phyloP scores from a whole-genome alignment of 1,140 invertebrate genomes.

The Heliconius congener region DNA sequence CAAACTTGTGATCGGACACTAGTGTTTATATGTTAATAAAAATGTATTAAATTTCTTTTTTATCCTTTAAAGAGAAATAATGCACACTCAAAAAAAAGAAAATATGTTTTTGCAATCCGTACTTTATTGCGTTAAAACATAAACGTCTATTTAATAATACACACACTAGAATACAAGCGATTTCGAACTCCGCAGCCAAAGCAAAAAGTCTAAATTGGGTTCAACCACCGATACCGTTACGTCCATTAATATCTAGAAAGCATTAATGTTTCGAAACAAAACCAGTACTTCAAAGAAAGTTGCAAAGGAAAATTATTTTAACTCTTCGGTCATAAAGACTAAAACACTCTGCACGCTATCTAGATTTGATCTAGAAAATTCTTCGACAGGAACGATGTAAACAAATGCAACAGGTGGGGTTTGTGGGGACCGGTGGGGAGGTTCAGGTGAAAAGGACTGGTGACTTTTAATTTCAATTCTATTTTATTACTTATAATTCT shows the following conservation, averaged over 20 bases:
- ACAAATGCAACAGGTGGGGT: conserved; percentile 47
- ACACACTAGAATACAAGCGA: neutral
- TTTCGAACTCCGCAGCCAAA: neutral
- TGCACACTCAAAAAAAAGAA: neutral
- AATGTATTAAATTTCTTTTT: too few relatives aligned
- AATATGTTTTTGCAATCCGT: conserved; percentile 19
- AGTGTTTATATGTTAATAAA: too few relatives aligned
- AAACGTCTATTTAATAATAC: conserved; percentile 19
- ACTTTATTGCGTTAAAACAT: conserved; percentile 23
- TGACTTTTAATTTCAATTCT: too few relatives aligned
- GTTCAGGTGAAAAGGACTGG: conserved; percentile 7
- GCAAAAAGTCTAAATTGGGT: conserved; percentile 1
- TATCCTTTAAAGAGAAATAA: too few relatives aligned
- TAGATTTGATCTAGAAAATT: conserved; percentile 42
- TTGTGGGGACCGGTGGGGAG: conserved; percentile 25
- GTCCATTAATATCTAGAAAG: conserved; percentile 25
- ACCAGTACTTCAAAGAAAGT: conserved; percentile 17
- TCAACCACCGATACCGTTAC: neutral
- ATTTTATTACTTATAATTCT: too few relatives aligned
- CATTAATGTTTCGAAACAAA: conserved; percentile 35
- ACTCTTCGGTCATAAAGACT: neutral
- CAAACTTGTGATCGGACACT: too few relatives aligned
- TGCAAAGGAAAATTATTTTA: conserved; percentile 14
- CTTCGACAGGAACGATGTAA: conserved; percentile 36
- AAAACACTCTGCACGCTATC: neutral